Evolutionary conservation across 1,140 invertebrate species (phyloP), one percentile per base, ranked within the genome.

Genomic region (Drosophila navojoa): DNA sequence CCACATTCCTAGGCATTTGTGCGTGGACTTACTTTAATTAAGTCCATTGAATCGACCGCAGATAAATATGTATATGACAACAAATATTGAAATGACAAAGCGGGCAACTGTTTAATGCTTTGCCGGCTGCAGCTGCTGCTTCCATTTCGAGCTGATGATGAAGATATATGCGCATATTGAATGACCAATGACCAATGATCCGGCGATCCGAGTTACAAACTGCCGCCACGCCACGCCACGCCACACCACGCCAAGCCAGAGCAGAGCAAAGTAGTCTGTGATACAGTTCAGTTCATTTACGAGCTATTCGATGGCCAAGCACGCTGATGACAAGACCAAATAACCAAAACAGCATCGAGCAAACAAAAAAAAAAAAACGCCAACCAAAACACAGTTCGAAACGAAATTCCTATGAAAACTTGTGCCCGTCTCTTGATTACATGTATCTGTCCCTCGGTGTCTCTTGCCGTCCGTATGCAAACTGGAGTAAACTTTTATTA

Each of bases 401-500:
- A 75, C 58, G 52, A 75, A 75, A 71, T 78, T 71, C 72, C 72
- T 53, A 78, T 78, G 66, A 78, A 75, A 47, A 66, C 71, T 77
- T 58, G 52, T 70, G 57, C 45, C 55, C 50, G 55, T 44, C 54
- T 64, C 71, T 75, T 71, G 71, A 74, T 74, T 76, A 76, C 63
- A 45, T 61, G 50, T 71, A 49, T 67, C 50, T 62, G 16, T 57
- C 11, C 22, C 22, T 38, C 4, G 52, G 10, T 32, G 4, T 68
- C 29, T 6, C 54, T 1, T 0, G 4, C 45, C 40, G 19, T 54
- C 58, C 57, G 52, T 59, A 61, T 66, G 66, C 72, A 76, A 78
- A 76, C 72, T 76, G 72, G 72, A 78, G 72, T 78, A 78, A 78
- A 78, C 72, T 78, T 62, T 78, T 71, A 78, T 78, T 78, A 78